Evolutionary conservation across 2,888 invertebrate species (phyloP).

Genomic region (Metacarcinus magister): DNA sequence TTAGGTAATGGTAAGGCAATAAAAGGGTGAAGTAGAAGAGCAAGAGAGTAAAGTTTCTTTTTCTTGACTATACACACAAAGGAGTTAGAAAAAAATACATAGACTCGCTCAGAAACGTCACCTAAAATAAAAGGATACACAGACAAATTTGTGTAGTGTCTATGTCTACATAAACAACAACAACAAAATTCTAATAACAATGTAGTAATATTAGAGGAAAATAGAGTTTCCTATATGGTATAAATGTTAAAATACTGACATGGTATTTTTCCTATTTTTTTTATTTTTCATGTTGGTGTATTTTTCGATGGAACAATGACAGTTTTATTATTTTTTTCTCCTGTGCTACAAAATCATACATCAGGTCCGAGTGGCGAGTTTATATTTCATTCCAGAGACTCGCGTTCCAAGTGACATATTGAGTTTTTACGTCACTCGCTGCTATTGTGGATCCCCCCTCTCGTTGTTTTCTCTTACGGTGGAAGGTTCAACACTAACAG

Average conservation of each 20-base stretch:
- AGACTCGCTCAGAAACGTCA: too few species aligned
- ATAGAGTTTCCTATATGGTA: neutral
- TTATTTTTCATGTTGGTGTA: neutral
- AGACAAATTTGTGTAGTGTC: neutral
- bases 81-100: too few species aligned
- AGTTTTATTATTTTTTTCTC: too few species aligned
- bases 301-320: neutral
- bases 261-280: neutral
- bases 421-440: neutral
- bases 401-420: slow-evolving; percentile 11
- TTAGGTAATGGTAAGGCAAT: neutral
- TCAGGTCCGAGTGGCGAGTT: neutral
- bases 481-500: neutral
- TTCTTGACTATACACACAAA: too few species aligned
- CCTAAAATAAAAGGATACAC: neutral
- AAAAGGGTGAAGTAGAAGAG: neutral
- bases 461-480: neutral
- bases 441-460: neutral
- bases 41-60: too few species aligned
- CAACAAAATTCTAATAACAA: neutral
- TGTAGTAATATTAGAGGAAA: neutral
- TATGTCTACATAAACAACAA: neutral
- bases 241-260: neutral
- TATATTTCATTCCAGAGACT: neutral
- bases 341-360: neutral